Base-by-base conservation (phyloP, 2,888 invertebrate species). In the Hirtodrosophila confusa region DNA sequence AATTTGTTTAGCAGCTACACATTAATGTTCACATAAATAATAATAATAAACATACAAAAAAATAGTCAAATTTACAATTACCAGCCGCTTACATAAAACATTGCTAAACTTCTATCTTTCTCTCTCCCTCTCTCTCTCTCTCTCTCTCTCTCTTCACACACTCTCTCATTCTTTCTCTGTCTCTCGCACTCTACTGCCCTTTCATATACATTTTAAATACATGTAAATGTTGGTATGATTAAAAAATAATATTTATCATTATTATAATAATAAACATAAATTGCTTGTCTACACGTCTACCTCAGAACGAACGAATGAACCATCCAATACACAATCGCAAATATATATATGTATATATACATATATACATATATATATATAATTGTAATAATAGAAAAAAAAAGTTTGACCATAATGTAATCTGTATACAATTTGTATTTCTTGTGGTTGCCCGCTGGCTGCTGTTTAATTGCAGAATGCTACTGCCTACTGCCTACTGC, bases 381-480 rank as follows among this genome's bases (percentile, higher is more conserved):
- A 50, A 47, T 51, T 29, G 40, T 47, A 45, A 29, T 31, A 51
- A 58, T 36, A 54, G 40, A 37, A 47, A 56, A 66, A 56, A 54
- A 44, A 44, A 47, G 3, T 27, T 53, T 53, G 43, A 69, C 44
- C 49, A 49, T 80, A 65, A 77, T 51, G 54, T 66, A 76, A 70
- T 83, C 61, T 86, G 84, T 83, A 79, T 86, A 88, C 88, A 86
- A 86, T 65, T 66, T 82, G 63, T 69, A 61, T 68, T 67, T 57
- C 35, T 50, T 73, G 65, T 56, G 40, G 49, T 23, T 56, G 66
- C 39, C n/a, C 10, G n/a, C 17, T 54, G 23, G 29, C 41, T 47
- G 50, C 29, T 63, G 5, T 37, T 43, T 7, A 10, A 8, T 47
- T 54, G 62, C 39, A 44, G 17, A 4, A 10, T 36, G 31, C 33